Conservation (phyloP, 2,113 vertebrate genomes). For the Meles meles region DNA sequence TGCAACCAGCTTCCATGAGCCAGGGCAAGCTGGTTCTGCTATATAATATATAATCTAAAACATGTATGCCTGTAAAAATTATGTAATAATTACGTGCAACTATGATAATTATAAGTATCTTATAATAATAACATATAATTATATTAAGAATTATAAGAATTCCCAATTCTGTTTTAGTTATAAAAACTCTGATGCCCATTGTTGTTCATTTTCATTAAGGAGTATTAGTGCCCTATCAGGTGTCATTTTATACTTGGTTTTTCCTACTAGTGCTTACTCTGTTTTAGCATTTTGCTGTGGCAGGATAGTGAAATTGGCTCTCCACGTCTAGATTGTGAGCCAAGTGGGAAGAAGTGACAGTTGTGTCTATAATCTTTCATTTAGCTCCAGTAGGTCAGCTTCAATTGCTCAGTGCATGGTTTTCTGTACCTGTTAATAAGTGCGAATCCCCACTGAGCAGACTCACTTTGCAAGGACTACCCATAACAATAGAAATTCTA, state of each 20-base stretch:
- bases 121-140: background rate
- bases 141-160: background rate
- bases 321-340: background rate
- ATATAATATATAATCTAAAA: background rate
- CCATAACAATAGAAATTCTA: background rate
- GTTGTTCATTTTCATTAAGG: background rate
- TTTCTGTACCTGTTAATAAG: background rate
- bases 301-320: background rate
- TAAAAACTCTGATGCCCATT: background rate
- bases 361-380: background rate
- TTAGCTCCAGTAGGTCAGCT: background rate
- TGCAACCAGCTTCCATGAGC: background rate
- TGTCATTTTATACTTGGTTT: background rate
- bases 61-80: background rate
- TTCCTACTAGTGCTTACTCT: background rate
- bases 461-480: background rate
- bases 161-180: background rate
- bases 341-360: background rate
- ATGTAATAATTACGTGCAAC: background rate
- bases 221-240: background rate
- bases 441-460: background rate
- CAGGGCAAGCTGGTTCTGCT: background rate
- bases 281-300: background rate
- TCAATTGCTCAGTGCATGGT: no score
- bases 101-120: background rate